A percentile compares a stretch with the other conserved stretches of the same genome.
Evolutionary conservation across 2,888 invertebrate genomes (phyloP).

Genomic region (Erebia ligea): DNA sequence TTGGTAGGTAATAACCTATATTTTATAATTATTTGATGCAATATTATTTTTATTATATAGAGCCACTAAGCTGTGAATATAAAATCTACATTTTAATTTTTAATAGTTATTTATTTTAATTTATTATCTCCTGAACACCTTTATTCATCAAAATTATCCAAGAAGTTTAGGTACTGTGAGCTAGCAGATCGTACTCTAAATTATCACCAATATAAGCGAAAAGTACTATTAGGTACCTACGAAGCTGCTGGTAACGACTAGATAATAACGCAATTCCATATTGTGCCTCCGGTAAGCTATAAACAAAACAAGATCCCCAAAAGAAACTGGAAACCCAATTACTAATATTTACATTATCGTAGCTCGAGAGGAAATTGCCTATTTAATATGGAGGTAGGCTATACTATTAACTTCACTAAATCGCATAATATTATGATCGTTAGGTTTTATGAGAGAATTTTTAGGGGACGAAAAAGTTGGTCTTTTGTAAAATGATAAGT

Average conservation of each 20-base stretch:
- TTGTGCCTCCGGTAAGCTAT: background rate
- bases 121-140: background rate
- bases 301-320: slow-evolving; percentile 13
- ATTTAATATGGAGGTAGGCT: slow-evolving; percentile 19
- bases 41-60: background rate
- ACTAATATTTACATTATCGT: slow-evolving; percentile 17
- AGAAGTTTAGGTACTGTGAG: too few relatives aligned
- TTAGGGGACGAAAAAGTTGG: background rate
- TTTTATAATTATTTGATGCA: background rate
- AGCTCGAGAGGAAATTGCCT: slow-evolving; percentile 8
- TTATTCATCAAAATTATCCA: too few relatives aligned
- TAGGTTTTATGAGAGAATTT: slow-evolving; percentile 13
- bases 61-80: background rate
- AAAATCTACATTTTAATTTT: background rate
- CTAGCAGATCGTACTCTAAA: too few relatives aligned
- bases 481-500: background rate
- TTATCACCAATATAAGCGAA: too few relatives aligned
- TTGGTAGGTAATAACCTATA: background rate
- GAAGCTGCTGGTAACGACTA: background rate
- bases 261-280: slow-evolving; percentile 2
- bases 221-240: background rate
- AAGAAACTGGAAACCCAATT: slow-evolving; percentile 13
- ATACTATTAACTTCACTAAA: background rate
- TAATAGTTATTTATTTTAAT: background rate
- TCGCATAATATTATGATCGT: slow-evolving; percentile 12